Evolutionary conservation across 2,888 invertebrate species (phyloP), one percentile per base, ranked within the genome.

Genomic region (Frankliniella intonsa): DNA sequence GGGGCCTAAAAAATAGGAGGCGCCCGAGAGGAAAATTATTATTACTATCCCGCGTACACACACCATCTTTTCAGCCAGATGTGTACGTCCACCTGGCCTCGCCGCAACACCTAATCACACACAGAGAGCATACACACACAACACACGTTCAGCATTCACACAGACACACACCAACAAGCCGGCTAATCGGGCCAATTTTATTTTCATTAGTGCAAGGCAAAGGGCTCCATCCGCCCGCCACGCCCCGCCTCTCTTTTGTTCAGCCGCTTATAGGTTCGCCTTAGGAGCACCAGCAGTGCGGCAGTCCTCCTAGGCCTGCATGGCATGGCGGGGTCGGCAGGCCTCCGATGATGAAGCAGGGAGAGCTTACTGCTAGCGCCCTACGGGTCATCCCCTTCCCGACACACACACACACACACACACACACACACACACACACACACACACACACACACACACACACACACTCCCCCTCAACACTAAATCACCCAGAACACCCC

Each of bases 401-500:
- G 2, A 14, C 55, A 14, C 55, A 14, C 55, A 14, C 55, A 14
- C 55, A 14, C 55, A 14, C 55, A 14, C 55, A 22, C 69, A 22
- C 22, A 22, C 69, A 22, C 69, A 22, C 69, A 22, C 69, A 0
- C 69, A 1, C 69, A 22, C 62, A 22, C 69, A 22, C 22, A 22
- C 69, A 22, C 69, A 22, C 69, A 22, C 69, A 0, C 69, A 1
- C 69, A 22, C 69, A 3, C 69, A 9, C 22, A 9, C 69, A 8
- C 69, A 22, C 69, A 25, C 69, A 76, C 69, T 76, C 69, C 69
- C 38, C 69, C 69, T 76, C 22, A 76, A 76, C 69, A 76, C 69
- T 76, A 76, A 76, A 76, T 76, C 69, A 76, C 69, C 69, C 69
- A 76, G 69, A 76, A 76, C 69, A 76, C 69, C 69, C 69, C 69